A percentile compares a stretch with the other conserved stretches of the same genome.
Evolutionary conservation across 2,797 vertebrate genomes (phyloP).

Genomic region (Chanos chanos): DNA sequence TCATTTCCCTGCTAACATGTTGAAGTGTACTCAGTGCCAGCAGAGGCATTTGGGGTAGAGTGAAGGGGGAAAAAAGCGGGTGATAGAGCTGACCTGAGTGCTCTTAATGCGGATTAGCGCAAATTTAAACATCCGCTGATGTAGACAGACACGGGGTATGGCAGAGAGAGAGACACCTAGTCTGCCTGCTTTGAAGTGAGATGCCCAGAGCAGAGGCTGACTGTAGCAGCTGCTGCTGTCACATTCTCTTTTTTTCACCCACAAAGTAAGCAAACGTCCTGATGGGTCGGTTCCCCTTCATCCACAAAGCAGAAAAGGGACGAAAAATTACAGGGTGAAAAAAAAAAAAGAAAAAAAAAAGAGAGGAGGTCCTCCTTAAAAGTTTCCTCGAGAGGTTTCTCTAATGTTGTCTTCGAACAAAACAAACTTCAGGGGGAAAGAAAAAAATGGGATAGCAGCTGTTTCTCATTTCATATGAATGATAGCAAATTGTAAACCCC

Average conservation of each 20-base stretch:
- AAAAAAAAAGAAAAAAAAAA: too few relatives aligned
- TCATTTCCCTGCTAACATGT: not conserved
- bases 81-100: conserved; percentile 38
- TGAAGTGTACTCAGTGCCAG: not conserved
- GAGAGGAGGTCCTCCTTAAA: conserved; percentile 12
- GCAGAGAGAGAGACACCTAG: conserved; percentile 36
- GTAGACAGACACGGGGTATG: conserved; percentile 36
- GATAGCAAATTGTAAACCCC: conserved; percentile 14
- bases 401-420: conserved; percentile 28
- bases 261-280: conserved; percentile 24
- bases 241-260: not conserved
- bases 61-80: conserved; percentile 7
- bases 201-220: not conserved
- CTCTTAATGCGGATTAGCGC: conserved; percentile 53
- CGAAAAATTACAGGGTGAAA: too few relatives aligned
- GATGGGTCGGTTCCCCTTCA: conserved; percentile 18
- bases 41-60: not conserved
- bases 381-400: conserved; percentile 34
- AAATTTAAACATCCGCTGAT: conserved; percentile 52
- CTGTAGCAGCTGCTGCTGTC: conserved; percentile 38
- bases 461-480: conserved; percentile 26
- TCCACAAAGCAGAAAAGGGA: not conserved
- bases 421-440: not conserved
- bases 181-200: conserved; percentile 36
- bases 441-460: conserved; percentile 33